Conservation (phyloP, 2,113 vertebrate species). For the Megatriorchis doriae region DNA sequence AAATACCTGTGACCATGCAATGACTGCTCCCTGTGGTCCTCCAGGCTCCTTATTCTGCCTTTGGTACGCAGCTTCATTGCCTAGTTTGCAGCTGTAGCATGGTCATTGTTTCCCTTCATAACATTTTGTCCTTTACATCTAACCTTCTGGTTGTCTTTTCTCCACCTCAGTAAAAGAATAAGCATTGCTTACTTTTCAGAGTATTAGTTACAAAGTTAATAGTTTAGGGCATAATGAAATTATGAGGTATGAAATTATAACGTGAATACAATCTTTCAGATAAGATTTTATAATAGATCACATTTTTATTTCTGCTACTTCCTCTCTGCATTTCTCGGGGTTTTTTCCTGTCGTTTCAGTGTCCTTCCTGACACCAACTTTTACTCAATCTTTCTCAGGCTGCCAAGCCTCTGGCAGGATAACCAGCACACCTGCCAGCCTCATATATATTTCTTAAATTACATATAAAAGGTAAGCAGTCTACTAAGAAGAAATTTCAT, state of each 20-base stretch:
- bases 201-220: neutral
- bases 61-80: rapidly evolving
- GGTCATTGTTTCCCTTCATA: neutral
- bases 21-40: neutral
- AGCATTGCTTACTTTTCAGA: neutral
- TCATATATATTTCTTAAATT: neutral
- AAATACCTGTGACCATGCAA: neutral
- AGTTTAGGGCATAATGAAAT: neutral
- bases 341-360: neutral
- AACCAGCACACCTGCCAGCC: neutral
- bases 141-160: neutral
- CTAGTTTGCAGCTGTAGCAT: neutral
- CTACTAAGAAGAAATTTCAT: neutral
- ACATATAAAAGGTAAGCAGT: neutral
- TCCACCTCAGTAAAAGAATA: neutral
- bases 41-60: neutral
- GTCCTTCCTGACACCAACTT: neutral
- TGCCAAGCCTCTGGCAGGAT: neutral
- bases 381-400: neutral
- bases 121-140: neutral
- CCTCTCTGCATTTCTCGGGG: neutral
- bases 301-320: neutral
- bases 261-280: neutral
- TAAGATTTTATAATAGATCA: too few species aligned
- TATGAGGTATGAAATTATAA: neutral